phyloP scores from a whole-genome alignment of 2,797 vertebrate genomes.

The Sciurus carolinensis region DNA sequence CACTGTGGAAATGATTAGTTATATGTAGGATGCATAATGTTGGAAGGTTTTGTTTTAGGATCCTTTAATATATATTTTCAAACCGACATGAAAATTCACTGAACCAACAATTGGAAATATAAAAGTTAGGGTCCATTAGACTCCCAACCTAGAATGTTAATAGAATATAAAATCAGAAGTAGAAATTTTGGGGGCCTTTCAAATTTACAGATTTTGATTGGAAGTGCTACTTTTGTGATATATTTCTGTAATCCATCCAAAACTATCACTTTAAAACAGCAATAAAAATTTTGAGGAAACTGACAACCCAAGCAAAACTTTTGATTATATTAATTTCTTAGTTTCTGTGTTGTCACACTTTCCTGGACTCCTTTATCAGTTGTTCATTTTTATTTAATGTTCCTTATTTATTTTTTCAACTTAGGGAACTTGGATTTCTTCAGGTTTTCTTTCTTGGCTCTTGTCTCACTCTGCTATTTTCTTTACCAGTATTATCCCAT shows the following conservation, averaged over 20 bases:
- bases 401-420: background rate
- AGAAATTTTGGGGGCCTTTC: background rate
- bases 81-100: background rate
- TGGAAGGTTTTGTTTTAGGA: background rate
- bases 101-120: background rate
- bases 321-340: background rate
- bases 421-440: background rate
- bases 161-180: background rate
- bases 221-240: background rate
- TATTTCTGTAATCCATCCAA: background rate
- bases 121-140: background rate
- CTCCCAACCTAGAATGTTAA: background rate
- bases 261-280: background rate
- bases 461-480: background rate
- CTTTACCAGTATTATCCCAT: background rate
- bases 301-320: background rate
- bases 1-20: background rate
- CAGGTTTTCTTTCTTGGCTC: slow-evolving; percentile 14
- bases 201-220: slow-evolving; percentile 17
- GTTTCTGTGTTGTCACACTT: background rate
- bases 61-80: background rate
- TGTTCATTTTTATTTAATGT: background rate
- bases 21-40: background rate
- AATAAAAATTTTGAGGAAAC: background rate
- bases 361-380: background rate